Evolutionary conservation across 1,140 invertebrate species (phyloP), one percentile per base, ranked within the genome.

Genomic region (Subanguina moxae): DNA sequence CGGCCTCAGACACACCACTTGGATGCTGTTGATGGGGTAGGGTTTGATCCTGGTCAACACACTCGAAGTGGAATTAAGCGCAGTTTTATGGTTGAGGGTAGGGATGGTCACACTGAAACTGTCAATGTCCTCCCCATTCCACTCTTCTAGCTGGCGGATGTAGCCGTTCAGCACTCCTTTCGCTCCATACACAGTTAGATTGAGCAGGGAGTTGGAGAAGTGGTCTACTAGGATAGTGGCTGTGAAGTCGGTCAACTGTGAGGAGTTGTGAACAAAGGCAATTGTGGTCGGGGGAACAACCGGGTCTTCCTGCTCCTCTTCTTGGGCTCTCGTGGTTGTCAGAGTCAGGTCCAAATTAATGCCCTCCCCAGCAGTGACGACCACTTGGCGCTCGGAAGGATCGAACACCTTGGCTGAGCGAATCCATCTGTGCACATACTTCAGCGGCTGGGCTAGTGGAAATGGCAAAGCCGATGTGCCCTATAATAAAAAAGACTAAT

Each of bases 191-290:
- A 78, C 65, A 23, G 61, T 76, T 23, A 76, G 38, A 68, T 78
- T 76, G 5, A 76, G 43, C 11, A 78, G 43, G 38, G 71, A 74
- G 64, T 78, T 76, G n/a, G 71, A 75, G 32, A 65, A 75, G 43
- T 48, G 19, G 38, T 76, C 74, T n/a, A 76, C 65, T 17, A 76
- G 27, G 42, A 76, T 70, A 23, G 62, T 17, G n/a, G 65, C 74
- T 19, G 56, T 30, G 38, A 76, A 76, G 52, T 76, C 74, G 17
- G 28, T 56, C 23, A 76, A 43, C 46, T 63, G 17, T 5, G 71
- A 75, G 27, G 75, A 75, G 28, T 78, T 78, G 48, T 76, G 74
- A 25, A 76, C 66, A 59, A 76, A 76, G 9, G 48, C 5, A 61
- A 61, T 43, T 3, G 28, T 21, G n/a, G 28, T n/a, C n/a, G 28